phyloP scores from a whole-genome alignment of 2,888 invertebrate species.

The Agrotis segetum region DNA sequence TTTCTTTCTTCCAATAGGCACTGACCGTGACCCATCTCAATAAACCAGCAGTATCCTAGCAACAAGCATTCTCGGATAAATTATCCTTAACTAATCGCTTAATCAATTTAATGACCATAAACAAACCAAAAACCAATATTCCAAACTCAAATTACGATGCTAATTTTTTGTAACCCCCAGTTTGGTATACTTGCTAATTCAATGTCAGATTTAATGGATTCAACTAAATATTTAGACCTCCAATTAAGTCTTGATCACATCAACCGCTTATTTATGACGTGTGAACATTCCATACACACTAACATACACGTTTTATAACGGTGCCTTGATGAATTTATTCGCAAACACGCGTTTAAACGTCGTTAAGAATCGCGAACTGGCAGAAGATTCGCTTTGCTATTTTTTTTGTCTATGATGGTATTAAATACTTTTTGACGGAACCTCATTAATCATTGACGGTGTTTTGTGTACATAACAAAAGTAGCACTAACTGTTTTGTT shows the following conservation, averaged over 20 bases:
- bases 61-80: background rate
- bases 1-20: background rate
- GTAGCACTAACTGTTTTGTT: slow-evolving; percentile 45
- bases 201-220: slow-evolving; percentile 21
- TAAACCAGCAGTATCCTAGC: background rate
- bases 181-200: slow-evolving; percentile 17
- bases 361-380: slow-evolving; percentile 49
- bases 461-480: slow-evolving; percentile 9
- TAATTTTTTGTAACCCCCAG: slow-evolving; percentile 8
- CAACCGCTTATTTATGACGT: slow-evolving; percentile 41
- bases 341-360: slow-evolving; percentile 67
- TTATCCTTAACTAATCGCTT: background rate
- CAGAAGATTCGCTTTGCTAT: slow-evolving; percentile 53
- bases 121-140: background rate
- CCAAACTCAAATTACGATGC: background rate
- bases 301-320: slow-evolving; percentile 60
- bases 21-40: slow-evolving; percentile 1
- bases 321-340: slow-evolving; percentile 69
- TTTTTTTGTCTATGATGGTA: slow-evolving; percentile 33
- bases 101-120: background rate
- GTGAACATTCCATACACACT: slow-evolving; percentile 14
- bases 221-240: slow-evolving; percentile 26
- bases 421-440: slow-evolving; percentile 49
- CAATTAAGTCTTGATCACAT: slow-evolving; percentile 34
- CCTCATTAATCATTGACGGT: slow-evolving; percentile 42